phyloP scores from a whole-genome alignment of 1,140 invertebrate genomes.

The Drosophila elegans region DNA sequence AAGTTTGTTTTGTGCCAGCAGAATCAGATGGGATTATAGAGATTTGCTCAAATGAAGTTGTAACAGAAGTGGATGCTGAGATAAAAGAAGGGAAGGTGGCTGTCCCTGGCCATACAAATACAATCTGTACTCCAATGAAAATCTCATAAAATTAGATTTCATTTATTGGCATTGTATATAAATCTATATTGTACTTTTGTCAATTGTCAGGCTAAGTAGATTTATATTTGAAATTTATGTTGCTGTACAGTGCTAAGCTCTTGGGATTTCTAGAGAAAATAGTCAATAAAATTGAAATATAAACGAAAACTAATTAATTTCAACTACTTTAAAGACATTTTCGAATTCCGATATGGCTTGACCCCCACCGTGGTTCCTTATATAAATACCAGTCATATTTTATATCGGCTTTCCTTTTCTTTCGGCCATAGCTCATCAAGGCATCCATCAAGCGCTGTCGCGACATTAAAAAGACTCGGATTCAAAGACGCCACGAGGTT shows the following conservation, averaged over 20 bases:
- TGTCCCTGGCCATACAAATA: not conserved
- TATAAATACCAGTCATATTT: not conserved
- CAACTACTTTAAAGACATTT: too few relatives aligned
- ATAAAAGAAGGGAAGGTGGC: not conserved
- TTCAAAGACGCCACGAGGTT: constrained; percentile 2
- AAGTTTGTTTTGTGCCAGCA: constrained; percentile 35
- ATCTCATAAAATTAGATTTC: constrained; percentile 4
- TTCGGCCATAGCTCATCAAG: not conserved
- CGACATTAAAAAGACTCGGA: constrained; percentile 7
- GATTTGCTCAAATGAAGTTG: constrained; percentile 72
- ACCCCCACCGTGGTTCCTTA: not conserved
- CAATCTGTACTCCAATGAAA: constrained; percentile 14
- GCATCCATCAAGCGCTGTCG: constrained; percentile 16
- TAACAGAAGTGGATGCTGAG: constrained; percentile 25
- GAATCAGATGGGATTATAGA: constrained; percentile 56
- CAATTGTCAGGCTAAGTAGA: not conserved
- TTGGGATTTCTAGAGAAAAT: too few relatives aligned
- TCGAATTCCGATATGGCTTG: too few relatives aligned
- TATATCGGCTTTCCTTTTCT: not conserved
- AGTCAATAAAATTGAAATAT: too few relatives aligned
- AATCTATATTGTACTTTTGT: not conserved
- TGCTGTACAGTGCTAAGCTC: too few relatives aligned
- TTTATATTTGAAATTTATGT: too few relatives aligned
- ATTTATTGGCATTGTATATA: not conserved
- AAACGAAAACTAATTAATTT: too few relatives aligned